Evolutionary conservation across 2,113 vertebrate genomes (phyloP).

Genomic region (Ictalurus furcatus): DNA sequence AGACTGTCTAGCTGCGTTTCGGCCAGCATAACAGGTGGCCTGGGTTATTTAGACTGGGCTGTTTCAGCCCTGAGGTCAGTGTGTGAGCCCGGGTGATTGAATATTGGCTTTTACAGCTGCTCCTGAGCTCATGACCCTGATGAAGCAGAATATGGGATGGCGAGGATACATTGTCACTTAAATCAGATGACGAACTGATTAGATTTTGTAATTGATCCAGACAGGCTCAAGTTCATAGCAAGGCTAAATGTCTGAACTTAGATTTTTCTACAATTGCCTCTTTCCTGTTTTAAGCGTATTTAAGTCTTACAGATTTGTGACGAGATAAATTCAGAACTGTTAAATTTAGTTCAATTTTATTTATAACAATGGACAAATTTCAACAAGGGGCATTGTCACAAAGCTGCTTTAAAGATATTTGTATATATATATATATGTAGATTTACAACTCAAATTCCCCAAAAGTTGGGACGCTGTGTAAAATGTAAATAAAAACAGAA

Average conservation of each 20-base stretch:
- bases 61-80: conserved; percentile 5
- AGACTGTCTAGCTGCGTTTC: not conserved
- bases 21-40: conserved; percentile 1
- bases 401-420: not conserved
- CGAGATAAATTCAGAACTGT: no score
- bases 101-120: not conserved
- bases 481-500: no score
- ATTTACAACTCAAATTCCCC: not conserved
- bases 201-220: not conserved
- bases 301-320: not conserved
- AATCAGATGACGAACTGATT: not conserved
- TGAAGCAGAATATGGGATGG: not conserved
- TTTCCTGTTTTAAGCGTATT: not conserved
- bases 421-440: not conserved
- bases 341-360: not conserved
- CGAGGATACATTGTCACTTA: not conserved
- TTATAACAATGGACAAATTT: not conserved
- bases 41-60: conserved; percentile 23
- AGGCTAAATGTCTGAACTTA: not conserved
- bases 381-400: not conserved
- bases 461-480: no score
- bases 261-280: not conserved
- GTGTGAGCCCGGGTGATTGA: conserved; percentile 7
- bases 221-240: not conserved
- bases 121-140: conserved; percentile 9